Conservation (phyloP, 2,888 invertebrate species). For the Malachius bipustulatus region DNA sequence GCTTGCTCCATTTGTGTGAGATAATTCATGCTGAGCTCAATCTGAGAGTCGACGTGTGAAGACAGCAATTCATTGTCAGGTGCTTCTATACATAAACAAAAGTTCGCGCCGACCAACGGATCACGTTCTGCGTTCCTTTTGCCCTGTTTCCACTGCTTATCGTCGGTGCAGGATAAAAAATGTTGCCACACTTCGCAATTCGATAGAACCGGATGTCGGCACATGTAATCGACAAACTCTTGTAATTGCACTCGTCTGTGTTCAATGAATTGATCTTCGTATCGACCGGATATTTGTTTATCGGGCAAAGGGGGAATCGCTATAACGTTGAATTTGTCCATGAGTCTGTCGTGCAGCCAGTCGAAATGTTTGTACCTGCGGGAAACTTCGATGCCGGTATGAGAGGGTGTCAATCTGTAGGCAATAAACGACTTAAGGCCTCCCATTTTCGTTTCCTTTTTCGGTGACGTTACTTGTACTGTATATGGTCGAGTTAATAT, state of each 20-base stretch:
- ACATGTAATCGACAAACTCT: constrained; percentile 93
- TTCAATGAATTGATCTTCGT: constrained; percentile 95
- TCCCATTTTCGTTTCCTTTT: constrained; percentile 94
- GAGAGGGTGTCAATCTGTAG: constrained; percentile 90
- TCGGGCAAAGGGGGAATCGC: constrained; percentile 96
- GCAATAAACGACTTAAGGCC: constrained; percentile 96
- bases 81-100: constrained; percentile 79
- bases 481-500: constrained; percentile 59
- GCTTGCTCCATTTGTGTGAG: constrained; percentile 78
- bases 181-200: constrained; percentile 91
- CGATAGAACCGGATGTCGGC: constrained; percentile 89
- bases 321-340: constrained; percentile 87
- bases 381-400: constrained; percentile 85
- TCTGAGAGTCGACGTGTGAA: constrained; percentile 65
- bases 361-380: constrained; percentile 98
- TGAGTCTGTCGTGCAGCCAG: constrained; percentile 91
- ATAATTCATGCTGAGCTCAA: constrained; percentile 74
- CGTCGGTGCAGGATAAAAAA: constrained; percentile 94
- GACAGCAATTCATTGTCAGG: constrained; percentile 67
- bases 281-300: constrained; percentile 93
- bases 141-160: constrained; percentile 94
- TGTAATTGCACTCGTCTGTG: constrained; percentile 88
- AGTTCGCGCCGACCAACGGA: constrained; percentile 77
- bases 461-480: constrained; percentile 86
- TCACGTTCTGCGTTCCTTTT: constrained; percentile 94